Base-by-base conservation (phyloP, 2,888 invertebrate species). In the Pseudococcus viburni region DNA sequence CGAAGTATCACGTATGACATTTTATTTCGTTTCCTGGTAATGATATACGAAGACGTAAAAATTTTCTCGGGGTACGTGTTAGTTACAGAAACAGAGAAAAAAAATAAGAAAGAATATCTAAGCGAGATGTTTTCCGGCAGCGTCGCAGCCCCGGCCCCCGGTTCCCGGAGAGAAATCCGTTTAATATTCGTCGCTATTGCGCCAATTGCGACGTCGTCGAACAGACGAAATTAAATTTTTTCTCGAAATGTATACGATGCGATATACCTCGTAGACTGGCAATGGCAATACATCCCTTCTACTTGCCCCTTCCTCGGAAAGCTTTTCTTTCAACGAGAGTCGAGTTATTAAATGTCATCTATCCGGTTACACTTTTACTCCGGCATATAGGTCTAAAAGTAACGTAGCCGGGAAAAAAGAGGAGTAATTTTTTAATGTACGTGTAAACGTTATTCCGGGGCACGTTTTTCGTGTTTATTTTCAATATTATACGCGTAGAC, bases 271-370 rank as follows among this genome's bases (percentile, higher is more conserved):
- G 5, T 59, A 19, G 5, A n/a, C 59, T 19, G 5, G 26, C 26
- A 33, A 33, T 33, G 26, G 26, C 3, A 33, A 3, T 19, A 59
- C 3, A 2, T 59, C 55, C 19, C n/a, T n/a, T 19, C 19, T 19
- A 55, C 26, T 33, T 33, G 26, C 12, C 59, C 19, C 8, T 5
- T n/a, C 59, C n/a, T 59, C 59, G n/a, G 59, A 3, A 5, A 59
- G 59, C n/a, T 11, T 19, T n/a, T 1, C 33, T 12, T 73, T 7
- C 1, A 17, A 42, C 42, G 7, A 59, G 59, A 59, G 19, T 42
- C 80, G 80, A 80, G 80, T 80, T 80, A 80, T 80, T 80, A 80
- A 80, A 80, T n/a, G 80, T 80, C 80, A 42, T 42, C 42, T 80
- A 80, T 80, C 42, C 15, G 22, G 80, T 80, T 80, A 80, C 80